Base-by-base conservation (phyloP, 2,888 invertebrate species). In the Archips xylosteana region DNA sequence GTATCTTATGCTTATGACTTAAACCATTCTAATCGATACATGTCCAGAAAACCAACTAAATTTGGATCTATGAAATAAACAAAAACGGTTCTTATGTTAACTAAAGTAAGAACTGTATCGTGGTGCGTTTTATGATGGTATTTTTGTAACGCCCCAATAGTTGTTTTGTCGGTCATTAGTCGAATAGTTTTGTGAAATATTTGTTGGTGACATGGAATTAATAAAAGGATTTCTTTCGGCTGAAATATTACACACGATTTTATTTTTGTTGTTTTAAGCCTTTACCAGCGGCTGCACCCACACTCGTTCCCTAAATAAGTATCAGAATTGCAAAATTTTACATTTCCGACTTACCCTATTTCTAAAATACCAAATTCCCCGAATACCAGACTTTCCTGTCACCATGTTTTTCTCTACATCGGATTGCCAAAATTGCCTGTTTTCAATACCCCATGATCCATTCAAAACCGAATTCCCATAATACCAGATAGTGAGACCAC, bases 121-220 rank as follows among this genome's bases (percentile, higher is more conserved):
- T 3, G 23, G 57, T 10, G 32, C 6, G 6, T 57, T 2, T 57
- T 57, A 32, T 3, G 4, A 8, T 32, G 57, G 57, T 57, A 54
- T 32, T 57, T 32, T 2, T 57, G 32, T 6, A 12, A 57, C 32
- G 1, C 57, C 57, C 57, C 51, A 54, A 54, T 49, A 49, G 9
- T 54, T 54, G 62, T 62, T 62, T 63, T 63, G 63, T 63, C 47
- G 47, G 45, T 62, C 62, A 62, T 62, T 63, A 63, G 63, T 47
- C 45, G 45, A 63, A 47, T 32, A 63, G 45, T 32, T 57, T 32
- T 63, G 47, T 47, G 45, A 47, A 32, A 15, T 63, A 34, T 63
- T 63, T 63, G 45, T 32, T 9, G 47, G 63, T 32, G 5, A 34
- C 63, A 63, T 34, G 63, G 34, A 13, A 34, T 13, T 32, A 32